Percentiles rank a stretch among this genome's conserved stretches.
Evolutionary conservation across 2,113 vertebrate genomes (phyloP).

Genomic region (Hippocampus comes): DNA sequence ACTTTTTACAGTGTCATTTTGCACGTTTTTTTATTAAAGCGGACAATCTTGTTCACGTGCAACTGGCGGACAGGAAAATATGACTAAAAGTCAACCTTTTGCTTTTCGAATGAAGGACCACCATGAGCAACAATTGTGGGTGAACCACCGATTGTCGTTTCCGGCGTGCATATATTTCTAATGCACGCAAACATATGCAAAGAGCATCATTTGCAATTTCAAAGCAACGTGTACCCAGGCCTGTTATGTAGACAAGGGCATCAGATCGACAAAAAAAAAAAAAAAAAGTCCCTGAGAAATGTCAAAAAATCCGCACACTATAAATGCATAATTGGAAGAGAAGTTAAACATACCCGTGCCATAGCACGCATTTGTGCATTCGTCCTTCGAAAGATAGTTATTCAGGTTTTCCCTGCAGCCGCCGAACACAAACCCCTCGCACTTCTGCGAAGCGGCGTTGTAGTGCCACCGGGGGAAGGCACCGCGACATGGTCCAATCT

Average conservation of each 20-base stretch:
- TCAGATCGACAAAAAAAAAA: not conserved
- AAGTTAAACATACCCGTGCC: constrained; percentile 43
- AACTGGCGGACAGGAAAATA: not conserved
- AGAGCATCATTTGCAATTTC: not conserved
- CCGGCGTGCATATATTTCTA: not conserved
- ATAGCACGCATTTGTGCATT: constrained; percentile 80
- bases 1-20: too few relatives aligned
- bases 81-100: not conserved
- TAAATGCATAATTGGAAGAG: not conserved
- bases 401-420: constrained; percentile 90
- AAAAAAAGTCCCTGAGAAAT: not conserved
- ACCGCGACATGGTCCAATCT: constrained; percentile 85
- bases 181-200: not conserved
- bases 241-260: not conserved
- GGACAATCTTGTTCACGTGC: not conserved
- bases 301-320: not conserved
- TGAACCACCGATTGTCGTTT: too few relatives aligned
- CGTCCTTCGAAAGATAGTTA: constrained; percentile 81
- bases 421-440: constrained; percentile 82
- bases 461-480: constrained; percentile 90
- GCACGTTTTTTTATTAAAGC: too few relatives aligned
- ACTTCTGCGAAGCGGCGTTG: constrained; percentile 73
- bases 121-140: too few relatives aligned
- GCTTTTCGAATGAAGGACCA: not conserved
- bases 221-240: not conserved